These are phyloP conservation scores for Meiosimyza decipiens DNA, from an alignment of 2,888 invertebrate genomes.

Conservation along the genomic window DNA sequence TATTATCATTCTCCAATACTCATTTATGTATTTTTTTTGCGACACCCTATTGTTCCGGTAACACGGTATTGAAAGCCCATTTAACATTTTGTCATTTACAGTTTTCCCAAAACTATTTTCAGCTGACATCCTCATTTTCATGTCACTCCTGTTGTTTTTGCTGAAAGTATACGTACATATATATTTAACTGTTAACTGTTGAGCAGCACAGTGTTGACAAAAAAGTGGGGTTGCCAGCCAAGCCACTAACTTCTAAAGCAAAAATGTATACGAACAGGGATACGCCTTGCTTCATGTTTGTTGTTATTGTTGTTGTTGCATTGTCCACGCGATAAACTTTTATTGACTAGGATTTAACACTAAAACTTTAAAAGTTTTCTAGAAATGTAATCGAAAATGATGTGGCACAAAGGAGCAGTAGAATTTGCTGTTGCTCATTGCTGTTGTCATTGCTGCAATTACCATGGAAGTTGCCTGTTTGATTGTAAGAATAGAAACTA, in stretches of 20 bases:
- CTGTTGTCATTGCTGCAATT: too few relatives aligned
- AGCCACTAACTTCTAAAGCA: not conserved
- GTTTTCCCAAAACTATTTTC: conserved; percentile 59
- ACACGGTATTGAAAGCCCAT: conserved; percentile 56
- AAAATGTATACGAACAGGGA: not conserved
- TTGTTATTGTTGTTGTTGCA: conserved; percentile 33
- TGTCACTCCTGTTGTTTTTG: conserved; percentile 34
- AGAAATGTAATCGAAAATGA: conserved; percentile 57
- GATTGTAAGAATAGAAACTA: too few relatives aligned
- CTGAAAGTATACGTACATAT: conserved; percentile 23
- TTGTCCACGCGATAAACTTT: conserved; percentile 63
- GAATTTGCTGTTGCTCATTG: not conserved
- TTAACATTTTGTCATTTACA: conserved; percentile 65
- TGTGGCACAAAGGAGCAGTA: conserved; percentile 49
- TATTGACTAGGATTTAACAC: conserved; percentile 49
- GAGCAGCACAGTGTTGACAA: conserved; percentile 7
- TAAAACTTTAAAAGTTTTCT: conserved; percentile 35
- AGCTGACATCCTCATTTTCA: conserved; percentile 28
- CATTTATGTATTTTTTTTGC: not conserved
- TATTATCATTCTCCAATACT: too few relatives aligned
- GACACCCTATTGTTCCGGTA: conserved; percentile 3
- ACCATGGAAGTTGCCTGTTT: conserved; percentile 9
- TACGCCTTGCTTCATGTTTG: not conserved
- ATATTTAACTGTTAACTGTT: not conserved
- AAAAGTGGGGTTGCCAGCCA: not conserved